Evolutionary conservation across 2,113 vertebrate genomes (phyloP), one percentile per base, ranked within the genome.

Genomic region (Megaceryle maxima): DNA sequence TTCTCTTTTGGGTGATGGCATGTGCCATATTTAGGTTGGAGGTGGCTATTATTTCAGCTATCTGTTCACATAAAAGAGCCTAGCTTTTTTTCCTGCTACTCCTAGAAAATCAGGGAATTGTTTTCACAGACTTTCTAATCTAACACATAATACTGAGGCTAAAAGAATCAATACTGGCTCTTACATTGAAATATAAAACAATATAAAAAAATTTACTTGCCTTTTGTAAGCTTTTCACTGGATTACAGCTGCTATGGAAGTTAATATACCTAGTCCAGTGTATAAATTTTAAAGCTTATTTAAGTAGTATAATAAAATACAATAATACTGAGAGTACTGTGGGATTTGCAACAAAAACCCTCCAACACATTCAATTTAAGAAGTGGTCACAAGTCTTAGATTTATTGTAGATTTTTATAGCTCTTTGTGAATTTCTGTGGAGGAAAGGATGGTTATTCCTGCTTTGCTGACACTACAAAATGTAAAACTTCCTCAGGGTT

Each of bases 281-380:
- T 46, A 80, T 79, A 66, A 29, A 64, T 75, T 68, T 81, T 68
- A 94, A 81, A 78, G 21, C 46, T 88, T 90, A n/a, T 88, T 63
- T 70, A 87, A 92, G 35, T 66, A 88, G 50, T 39, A 46, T n/a
- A 86, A 86, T 90, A 93, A 92, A 96, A 81, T 78, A 43, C 18
- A 85, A 66, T 55, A 89, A 78, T 37, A 51, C 8, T 57, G n/a
- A 76, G 9, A 59, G 28, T 77, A 83, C n/a, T 11, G 77, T 72
- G 60, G 75, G 46, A 80, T 92, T 91, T 96, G 43, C 39, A 86
- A 51, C 28, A 86, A 86, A 94, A 63, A 0, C 5, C 20, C 11
- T 78, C 55, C 28, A 55, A 88, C 28, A 69, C 11, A 44, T 72
- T 78, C 53, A 62, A 2, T 86, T 96, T 87, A 75, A 84, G 48